These are phyloP conservation scores for Hydractinia echinata DNA, from an alignment of 30 jellyfish, hydroid and myxozoan species.

Conservation along the genomic window DNA sequence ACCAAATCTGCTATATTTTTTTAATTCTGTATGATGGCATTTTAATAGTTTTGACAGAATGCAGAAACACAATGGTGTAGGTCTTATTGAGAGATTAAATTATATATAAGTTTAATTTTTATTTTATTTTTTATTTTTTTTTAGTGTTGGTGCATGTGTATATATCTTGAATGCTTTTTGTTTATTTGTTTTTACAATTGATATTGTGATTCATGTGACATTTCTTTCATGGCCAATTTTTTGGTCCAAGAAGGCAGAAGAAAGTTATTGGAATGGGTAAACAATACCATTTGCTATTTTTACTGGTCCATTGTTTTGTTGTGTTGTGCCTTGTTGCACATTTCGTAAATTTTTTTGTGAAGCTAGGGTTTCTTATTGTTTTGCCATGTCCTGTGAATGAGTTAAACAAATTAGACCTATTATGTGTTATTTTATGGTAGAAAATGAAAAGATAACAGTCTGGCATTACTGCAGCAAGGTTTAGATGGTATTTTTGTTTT, in stretches of 20 bases:
- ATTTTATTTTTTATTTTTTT: neutral
- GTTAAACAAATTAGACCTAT: neutral
- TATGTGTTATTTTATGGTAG: neutral
- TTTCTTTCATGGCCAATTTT: conserved; percentile 49
- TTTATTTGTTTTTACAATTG: conserved; percentile 35
- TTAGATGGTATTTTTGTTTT: neutral
- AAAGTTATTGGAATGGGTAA: conserved; percentile 73
- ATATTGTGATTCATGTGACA: conserved; percentile 42
- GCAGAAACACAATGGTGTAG: no score
- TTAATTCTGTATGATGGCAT: no score
- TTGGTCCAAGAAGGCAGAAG: conserved; percentile 59
- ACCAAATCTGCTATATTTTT: no score
- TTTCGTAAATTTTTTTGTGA: no score
- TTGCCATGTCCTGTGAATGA: no score
- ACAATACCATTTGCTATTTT: neutral
- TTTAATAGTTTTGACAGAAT: no score
- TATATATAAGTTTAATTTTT: neutral
- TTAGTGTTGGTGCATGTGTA: conserved; percentile 44
- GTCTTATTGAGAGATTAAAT: no score
- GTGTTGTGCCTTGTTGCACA: no score
- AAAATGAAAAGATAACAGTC: neutral
- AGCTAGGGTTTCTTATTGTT: no score
- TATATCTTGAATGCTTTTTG: conserved; percentile 32
- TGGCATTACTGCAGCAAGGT: neutral
- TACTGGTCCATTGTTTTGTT: no score